Evolutionary conservation across 2,113 vertebrate genomes (phyloP).

Genomic region (Crotophaga sulcirostris): DNA sequence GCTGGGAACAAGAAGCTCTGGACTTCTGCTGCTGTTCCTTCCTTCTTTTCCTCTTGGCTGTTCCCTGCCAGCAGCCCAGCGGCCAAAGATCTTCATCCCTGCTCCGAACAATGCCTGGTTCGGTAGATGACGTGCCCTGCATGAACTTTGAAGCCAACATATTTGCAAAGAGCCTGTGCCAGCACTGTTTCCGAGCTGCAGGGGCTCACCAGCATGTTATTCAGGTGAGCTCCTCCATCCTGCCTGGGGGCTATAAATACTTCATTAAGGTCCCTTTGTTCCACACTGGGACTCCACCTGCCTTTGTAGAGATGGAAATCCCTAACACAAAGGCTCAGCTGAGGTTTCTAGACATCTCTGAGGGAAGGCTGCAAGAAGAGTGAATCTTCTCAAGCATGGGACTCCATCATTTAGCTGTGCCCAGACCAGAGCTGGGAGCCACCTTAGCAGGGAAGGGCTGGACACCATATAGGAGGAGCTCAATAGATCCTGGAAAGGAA

Average conservation of each 20-base stretch:
- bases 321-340: not conserved
- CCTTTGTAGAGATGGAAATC: not conserved
- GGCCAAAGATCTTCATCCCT: not conserved
- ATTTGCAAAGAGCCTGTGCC: slow-evolving; percentile 84
- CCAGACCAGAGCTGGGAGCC: not conserved
- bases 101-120: slow-evolving; percentile 74
- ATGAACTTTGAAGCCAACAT: slow-evolving; percentile 83
- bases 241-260: not conserved
- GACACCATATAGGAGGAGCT: rapidly evolving
- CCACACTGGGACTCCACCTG: not conserved
- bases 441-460: slow-evolving; percentile 40
- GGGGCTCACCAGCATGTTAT: slow-evolving; percentile 67
- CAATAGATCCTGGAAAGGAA: not conserved
- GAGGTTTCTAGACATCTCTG: not conserved
- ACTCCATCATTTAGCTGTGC: not conserved
- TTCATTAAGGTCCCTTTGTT: not conserved
- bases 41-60: not conserved
- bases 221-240: slow-evolving; percentile 67
- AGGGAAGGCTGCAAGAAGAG: not conserved
- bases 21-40: slow-evolving; percentile 1
- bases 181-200: slow-evolving; percentile 80
- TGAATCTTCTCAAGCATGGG: not conserved
- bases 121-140: slow-evolving; percentile 68
- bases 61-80: not conserved
- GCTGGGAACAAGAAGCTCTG: not conserved